phyloP scores from a whole-genome alignment of 2,888 invertebrate species.

The Melipona bicolor region DNA sequence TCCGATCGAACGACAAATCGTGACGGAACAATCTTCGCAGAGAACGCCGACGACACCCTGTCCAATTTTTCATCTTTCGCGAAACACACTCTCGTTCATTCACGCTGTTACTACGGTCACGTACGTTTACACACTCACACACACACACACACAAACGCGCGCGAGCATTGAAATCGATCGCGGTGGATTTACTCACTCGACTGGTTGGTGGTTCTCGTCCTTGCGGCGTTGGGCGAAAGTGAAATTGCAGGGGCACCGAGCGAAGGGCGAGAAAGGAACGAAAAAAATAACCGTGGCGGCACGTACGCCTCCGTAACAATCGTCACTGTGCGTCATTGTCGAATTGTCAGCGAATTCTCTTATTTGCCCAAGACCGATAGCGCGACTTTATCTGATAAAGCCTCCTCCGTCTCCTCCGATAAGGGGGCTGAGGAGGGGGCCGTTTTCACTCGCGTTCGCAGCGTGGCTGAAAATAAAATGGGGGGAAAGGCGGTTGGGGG shows the following conservation, averaged over 20 bases:
- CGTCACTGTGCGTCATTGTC: slow-evolving; percentile 64
- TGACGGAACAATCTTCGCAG: background rate
- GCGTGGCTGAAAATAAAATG: slow-evolving; percentile 21
- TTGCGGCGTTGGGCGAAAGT: slow-evolving; percentile 37
- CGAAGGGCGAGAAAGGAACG: slow-evolving; percentile 15
- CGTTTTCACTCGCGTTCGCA: background rate
- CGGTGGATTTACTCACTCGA: slow-evolving; percentile 49
- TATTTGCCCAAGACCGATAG: slow-evolving; percentile 73
- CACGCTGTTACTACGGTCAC: background rate
- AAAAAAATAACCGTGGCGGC: slow-evolving; percentile 62
- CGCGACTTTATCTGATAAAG: slow-evolving; percentile 73
- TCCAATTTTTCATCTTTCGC: background rate
- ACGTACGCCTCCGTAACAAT: slow-evolving; percentile 64
- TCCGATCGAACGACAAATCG: background rate
- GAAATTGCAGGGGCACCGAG: slow-evolving; percentile 53
- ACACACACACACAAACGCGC: background rate
- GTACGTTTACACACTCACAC: background rate
- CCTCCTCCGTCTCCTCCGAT: slow-evolving; percentile 47
- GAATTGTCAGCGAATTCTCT: slow-evolving; percentile 69
- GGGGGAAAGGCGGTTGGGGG: background rate
- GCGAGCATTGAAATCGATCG: slow-evolving; percentile 48
- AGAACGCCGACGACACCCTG: background rate
- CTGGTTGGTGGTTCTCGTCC: slow-evolving; percentile 29
- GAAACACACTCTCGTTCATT: background rate
- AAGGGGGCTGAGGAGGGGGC: slow-evolving; percentile 18